Conservation (phyloP, 2,888 invertebrate genomes). For the Lepidochitona cinerea region DNA sequence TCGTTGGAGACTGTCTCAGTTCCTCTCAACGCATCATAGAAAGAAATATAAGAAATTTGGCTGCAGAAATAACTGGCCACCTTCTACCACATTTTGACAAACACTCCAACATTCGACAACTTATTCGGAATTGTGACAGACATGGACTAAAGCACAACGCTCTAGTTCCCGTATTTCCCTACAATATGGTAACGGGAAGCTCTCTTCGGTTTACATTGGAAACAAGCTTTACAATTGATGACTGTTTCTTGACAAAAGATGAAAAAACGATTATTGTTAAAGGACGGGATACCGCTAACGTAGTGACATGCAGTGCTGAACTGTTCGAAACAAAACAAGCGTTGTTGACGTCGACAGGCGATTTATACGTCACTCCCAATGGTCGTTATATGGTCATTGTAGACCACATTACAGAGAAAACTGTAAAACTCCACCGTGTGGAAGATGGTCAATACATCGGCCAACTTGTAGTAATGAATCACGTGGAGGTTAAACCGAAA, state of each 20-base stretch:
- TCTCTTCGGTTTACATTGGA: constrained; percentile 58
- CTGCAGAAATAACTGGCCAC: constrained; percentile 66
- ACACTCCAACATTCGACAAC: constrained; percentile 58
- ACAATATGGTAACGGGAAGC: constrained; percentile 63
- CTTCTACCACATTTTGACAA: constrained; percentile 64
- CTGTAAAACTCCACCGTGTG: constrained; percentile 63
- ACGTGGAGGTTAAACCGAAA: constrained; percentile 56
- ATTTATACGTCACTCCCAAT: constrained; percentile 58
- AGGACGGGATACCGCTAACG: constrained; percentile 44
- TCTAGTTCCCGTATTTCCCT: constrained; percentile 65
- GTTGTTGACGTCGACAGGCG: constrained; percentile 62
- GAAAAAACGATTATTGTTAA: constrained; percentile 56
- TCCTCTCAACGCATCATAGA: constrained; percentile 58
- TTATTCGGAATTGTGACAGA: constrained; percentile 65
- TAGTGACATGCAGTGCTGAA: constrained; percentile 57
- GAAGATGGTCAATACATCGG: constrained; percentile 61
- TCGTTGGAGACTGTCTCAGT: constrained; percentile 61
- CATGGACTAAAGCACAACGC: constrained; percentile 60
- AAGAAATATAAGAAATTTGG: constrained; percentile 59
- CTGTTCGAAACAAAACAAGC: constrained; percentile 52
- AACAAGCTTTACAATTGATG: constrained; percentile 39
- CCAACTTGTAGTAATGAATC: constrained; percentile 67
- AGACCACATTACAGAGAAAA: constrained; percentile 62
- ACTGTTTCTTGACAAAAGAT: constrained; percentile 44
- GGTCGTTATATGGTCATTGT: constrained; percentile 58